Evolutionary conservation across 2,113 vertebrate species (phyloP), one percentile per base, ranked within the genome.

Genomic region (Maccullochella peelii): DNA sequence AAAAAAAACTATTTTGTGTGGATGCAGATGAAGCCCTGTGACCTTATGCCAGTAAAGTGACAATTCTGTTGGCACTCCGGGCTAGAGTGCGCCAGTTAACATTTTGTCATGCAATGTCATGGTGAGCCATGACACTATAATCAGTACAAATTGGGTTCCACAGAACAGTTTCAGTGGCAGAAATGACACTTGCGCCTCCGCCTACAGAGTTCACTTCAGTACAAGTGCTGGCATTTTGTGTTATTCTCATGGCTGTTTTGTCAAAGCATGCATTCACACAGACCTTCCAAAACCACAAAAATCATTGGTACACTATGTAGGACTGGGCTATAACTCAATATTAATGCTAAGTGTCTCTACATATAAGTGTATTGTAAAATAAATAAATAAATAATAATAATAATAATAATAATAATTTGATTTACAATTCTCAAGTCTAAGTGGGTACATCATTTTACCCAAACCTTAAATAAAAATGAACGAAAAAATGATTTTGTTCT

Each of bases 31-130:
- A 83, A 59, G 76, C 63, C 44, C 36, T 18, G 59, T 73, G 79
- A 86, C 88, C 81, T 76, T 49, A 25, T 52, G 73, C 55, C 74
- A 76, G 77, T 25, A 54, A 90, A 85, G 74, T 80, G 73, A 86
- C 83, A 54, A 83, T 88, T 83, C 67, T 49, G 47, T 50, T 75
- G 50, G 65, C 79, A 82, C 52, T 79, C 20, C 0, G 16, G 75
- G 73, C 79, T 58, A 61, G 61, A 80, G 54, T 52, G 82, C 86
- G 76, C 54, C 66, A 69, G 65, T 61, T 61, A 77, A 83, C 66
- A 80, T 73, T 76, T 70, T 84, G 75, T 91, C 79, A 82, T 68
- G 77, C 69, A 23, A 61, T 91, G 79, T 80, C 82, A 83, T 42
- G n/a, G 77, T 79, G 70, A 86, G 85, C 58, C 80, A 65, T 77